These are phyloP conservation scores for Archegozetes longisetosus DNA, from an alignment of 1,140 invertebrate species.

Conservation along the genomic window DNA sequence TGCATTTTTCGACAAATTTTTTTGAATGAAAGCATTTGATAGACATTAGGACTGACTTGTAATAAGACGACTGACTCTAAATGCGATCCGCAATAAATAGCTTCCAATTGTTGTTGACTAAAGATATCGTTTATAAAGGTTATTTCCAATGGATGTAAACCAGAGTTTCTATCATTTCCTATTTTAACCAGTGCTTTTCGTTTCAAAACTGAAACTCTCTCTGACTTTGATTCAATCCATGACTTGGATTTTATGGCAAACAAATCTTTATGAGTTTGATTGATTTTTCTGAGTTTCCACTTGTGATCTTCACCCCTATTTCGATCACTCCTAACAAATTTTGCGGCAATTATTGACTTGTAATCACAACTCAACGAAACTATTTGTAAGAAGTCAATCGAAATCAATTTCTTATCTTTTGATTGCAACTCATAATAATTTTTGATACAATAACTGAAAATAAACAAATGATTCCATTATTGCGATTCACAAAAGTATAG, in stretches of 20 bases:
- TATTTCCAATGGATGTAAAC: background rate
- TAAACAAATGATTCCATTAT: background rate
- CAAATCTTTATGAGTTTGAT: background rate
- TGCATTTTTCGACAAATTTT: background rate
- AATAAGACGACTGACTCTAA: background rate
- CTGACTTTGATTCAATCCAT: background rate
- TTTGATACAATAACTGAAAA: background rate
- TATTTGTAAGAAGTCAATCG: background rate
- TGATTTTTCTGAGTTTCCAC: background rate
- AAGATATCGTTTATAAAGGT: background rate
- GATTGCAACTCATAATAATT: background rate
- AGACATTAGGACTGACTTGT: background rate
- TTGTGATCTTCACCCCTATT: background rate
- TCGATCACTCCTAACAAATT: background rate
- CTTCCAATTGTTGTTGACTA: background rate
- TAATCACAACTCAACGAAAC: background rate
- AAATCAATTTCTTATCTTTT: background rate
- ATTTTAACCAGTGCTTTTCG: background rate
- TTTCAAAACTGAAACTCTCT: background rate
- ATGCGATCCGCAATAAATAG: background rate
- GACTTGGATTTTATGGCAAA: background rate
- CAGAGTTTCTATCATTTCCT: background rate
- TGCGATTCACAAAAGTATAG: too few species aligned
- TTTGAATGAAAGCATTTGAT: background rate
- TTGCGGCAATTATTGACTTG: background rate